phyloP scores from a whole-genome alignment of 2,113 vertebrate species.

The Aspidoscelis tigris region DNA sequence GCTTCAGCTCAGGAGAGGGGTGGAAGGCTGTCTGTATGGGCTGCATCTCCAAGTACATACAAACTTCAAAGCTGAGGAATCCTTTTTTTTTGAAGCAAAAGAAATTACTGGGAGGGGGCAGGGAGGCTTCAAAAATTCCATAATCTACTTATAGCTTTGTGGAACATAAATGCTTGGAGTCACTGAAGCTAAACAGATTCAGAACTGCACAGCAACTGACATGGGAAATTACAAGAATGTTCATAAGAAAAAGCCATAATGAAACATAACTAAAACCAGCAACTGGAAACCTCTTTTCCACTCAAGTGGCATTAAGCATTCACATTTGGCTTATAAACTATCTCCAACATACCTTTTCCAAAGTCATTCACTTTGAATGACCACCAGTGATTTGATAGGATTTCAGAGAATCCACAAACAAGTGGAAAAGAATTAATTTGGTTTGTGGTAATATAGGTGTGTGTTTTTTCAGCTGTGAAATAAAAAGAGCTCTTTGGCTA shows the following conservation, averaged over 20 bases:
- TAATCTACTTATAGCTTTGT: not conserved
- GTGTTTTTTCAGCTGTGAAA: not conserved
- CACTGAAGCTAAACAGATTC: not conserved
- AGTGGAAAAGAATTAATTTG: not conserved
- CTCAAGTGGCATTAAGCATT: not conserved
- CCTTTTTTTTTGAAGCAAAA: too few relatives aligned
- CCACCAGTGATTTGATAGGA: not conserved
- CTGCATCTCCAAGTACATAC: too few relatives aligned
- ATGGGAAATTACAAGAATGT: not conserved
- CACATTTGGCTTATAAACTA: not conserved
- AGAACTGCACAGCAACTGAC: not conserved
- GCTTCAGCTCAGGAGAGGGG: too few relatives aligned
- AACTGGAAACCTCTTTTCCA: not conserved
- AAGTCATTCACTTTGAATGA: not conserved
- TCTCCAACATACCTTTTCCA: not conserved
- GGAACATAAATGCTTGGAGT: not conserved
- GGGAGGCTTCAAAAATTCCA: too few relatives aligned
- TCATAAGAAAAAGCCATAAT: not conserved
- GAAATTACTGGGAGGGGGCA: too few relatives aligned
- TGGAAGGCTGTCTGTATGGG: too few relatives aligned
- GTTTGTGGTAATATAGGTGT: not conserved
- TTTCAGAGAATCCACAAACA: not conserved
- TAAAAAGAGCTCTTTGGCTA: not conserved
- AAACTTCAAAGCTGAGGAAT: too few relatives aligned
- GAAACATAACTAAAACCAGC: too few relatives aligned